phyloP scores from a whole-genome alignment of 2,113 vertebrate genomes.

The Herpetotheres cachinnans region DNA sequence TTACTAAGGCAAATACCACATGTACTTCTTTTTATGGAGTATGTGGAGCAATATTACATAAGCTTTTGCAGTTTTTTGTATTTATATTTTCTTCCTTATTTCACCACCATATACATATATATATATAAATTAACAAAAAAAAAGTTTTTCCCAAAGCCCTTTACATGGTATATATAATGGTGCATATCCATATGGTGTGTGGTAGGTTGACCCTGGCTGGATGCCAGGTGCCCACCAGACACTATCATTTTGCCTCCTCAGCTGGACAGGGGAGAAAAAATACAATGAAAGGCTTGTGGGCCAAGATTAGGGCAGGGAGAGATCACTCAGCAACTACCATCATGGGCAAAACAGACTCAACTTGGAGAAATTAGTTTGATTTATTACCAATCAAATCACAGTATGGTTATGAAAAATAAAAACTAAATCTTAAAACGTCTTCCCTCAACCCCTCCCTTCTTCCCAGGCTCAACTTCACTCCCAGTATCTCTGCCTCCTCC shows the following conservation, averaged over 20 bases:
- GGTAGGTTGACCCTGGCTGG: neutral
- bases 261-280: neutral
- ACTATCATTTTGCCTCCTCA: neutral
- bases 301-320: neutral
- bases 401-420: neutral
- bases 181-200: neutral
- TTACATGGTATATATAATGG: neutral
- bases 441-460: neutral
- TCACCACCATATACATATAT: neutral
- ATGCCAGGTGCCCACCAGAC: neutral
- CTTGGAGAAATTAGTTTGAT: neutral
- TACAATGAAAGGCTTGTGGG: neutral
- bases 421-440: neutral
- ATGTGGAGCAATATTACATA: neutral
- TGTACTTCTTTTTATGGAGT: neutral
- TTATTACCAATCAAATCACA: neutral
- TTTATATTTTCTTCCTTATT: neutral
- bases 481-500: too few species aligned
- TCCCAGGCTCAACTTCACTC: too few species aligned
- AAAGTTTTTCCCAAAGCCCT: neutral
- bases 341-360: neutral
- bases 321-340: neutral
- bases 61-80: neutral
- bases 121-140: too few species aligned
- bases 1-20: neutral